These are phyloP conservation scores for Nomia melanderi DNA, from an alignment of 1,140 invertebrate genomes.

Conservation along the genomic window DNA sequence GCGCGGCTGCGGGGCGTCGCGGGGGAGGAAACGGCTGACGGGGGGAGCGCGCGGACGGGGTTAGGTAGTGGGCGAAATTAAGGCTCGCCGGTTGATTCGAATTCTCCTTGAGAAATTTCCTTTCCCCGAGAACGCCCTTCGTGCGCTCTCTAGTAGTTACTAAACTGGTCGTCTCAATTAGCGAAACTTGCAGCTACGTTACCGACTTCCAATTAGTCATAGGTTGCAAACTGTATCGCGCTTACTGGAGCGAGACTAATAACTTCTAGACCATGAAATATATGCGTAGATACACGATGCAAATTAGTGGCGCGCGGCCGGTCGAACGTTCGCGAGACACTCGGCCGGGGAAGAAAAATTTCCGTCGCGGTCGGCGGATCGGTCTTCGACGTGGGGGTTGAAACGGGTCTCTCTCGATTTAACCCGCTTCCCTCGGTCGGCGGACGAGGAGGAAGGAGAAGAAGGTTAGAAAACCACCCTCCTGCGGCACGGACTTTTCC, in stretches of 20 bases:
- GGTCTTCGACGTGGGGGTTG: neutral
- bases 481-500: neutral
- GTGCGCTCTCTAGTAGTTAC: constrained; percentile 53
- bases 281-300: constrained; percentile 46
- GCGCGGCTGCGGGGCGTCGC: neutral
- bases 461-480: too few relatives aligned
- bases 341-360: neutral
- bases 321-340: constrained; percentile 30
- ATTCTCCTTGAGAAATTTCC: constrained; percentile 53
- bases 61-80: constrained; percentile 21
- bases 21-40: neutral
- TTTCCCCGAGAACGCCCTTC: constrained; percentile 44
- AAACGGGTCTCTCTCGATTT: neutral
- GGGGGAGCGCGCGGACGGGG: neutral
- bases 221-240: constrained; percentile 55
- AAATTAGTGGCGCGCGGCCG: constrained; percentile 31
- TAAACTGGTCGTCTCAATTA: constrained; percentile 59
- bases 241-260: constrained; percentile 56
- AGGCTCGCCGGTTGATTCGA: constrained; percentile 50
- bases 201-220: constrained; percentile 59
- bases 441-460: too few relatives aligned
- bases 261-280: constrained; percentile 52
- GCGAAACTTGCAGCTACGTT: constrained; percentile 57
- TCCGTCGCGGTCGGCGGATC: neutral
- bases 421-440: too few relatives aligned